Conservation (phyloP, 2,797 vertebrate species). For the Australoheros facetus region DNA sequence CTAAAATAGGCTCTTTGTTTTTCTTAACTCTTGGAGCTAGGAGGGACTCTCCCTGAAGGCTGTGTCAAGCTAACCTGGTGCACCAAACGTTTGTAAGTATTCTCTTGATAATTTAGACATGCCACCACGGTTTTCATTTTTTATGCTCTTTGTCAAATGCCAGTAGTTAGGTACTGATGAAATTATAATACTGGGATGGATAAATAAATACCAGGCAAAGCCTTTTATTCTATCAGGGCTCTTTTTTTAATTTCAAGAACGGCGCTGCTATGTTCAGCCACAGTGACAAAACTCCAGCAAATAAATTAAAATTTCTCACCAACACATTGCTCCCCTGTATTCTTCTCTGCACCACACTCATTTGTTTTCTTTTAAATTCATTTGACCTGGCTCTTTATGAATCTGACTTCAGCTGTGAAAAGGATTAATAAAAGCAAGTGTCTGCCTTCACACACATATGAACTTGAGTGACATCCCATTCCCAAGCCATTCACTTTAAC, state of each 20-base stretch:
- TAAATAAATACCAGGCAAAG: background rate
- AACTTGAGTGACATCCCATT: too few species aligned
- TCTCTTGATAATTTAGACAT: background rate
- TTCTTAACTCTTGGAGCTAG: background rate
- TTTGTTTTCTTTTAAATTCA: background rate
- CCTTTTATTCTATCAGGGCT: background rate
- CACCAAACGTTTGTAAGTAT: background rate
- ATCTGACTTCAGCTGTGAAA: conserved; percentile 13
- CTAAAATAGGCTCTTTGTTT: background rate
- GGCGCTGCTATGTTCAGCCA: background rate
- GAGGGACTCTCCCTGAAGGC: background rate
- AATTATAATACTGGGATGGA: background rate
- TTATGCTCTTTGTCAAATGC: background rate
- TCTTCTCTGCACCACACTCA: background rate
- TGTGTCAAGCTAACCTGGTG: background rate
- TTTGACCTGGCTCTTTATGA: conserved; percentile 17
- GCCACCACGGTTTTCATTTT: background rate
- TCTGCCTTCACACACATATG: too few species aligned
- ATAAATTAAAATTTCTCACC: background rate
- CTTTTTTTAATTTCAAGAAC: background rate
- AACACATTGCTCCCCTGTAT: background rate
- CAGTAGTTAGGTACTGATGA: background rate
- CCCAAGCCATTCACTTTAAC: too few species aligned
- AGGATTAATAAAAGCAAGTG: conserved; percentile 31
- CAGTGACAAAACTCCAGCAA: background rate